Conservation (phyloP, 2,797 vertebrate genomes). For the Sylvia borin region DNA sequence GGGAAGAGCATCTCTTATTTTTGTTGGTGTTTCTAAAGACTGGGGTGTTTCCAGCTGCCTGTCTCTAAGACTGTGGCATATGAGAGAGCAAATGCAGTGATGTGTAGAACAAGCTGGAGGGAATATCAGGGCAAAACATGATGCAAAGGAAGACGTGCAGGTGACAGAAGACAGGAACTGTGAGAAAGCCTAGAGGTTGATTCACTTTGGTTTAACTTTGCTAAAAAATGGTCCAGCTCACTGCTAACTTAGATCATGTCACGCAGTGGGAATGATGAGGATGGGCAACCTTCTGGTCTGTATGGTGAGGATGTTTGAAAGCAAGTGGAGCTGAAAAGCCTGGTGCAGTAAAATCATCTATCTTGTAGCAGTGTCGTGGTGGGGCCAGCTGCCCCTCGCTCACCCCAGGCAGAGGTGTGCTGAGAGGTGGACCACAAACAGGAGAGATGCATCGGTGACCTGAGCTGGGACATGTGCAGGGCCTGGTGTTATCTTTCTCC, state of each 20-base stretch:
- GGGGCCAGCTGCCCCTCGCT: not conserved
- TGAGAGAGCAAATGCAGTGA: not conserved
- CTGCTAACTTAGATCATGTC: not conserved
- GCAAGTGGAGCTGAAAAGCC: not conserved
- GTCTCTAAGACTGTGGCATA: not conserved
- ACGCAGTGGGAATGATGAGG: not conserved
- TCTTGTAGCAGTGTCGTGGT: not conserved
- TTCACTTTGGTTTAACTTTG: not conserved
- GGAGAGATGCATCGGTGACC: not conserved
- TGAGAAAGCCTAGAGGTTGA: not conserved
- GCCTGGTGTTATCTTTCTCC: fast-evolving
- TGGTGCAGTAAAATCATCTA: not conserved
- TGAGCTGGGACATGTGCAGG: not conserved
- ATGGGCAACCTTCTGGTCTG: not conserved
- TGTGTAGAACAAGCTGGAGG: not conserved
- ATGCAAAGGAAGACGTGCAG: not conserved
- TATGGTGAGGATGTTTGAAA: not conserved
- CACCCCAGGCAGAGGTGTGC: not conserved
- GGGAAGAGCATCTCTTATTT: not conserved
- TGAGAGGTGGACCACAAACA: not conserved
- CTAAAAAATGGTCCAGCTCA: not conserved
- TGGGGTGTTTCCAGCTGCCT: not conserved
- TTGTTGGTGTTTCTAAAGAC: not conserved
- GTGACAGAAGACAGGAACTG: not conserved
- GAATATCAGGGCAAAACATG: not conserved